These are phyloP conservation scores for Psephotus haematonotus DNA, from an alignment of 2,113 vertebrate species.

Conservation along the genomic window DNA sequence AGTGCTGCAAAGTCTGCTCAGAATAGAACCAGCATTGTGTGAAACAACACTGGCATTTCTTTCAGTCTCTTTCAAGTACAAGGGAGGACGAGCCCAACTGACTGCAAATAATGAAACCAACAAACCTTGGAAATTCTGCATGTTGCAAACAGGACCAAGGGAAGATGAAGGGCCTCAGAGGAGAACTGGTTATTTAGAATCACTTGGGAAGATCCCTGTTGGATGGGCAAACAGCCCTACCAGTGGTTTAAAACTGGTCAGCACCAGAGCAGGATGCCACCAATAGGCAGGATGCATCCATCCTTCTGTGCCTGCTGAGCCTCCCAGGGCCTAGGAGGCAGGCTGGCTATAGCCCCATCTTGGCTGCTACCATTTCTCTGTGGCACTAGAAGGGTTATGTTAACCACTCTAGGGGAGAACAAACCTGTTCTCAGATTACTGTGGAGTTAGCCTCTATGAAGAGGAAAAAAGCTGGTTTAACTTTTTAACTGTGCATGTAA, in stretches of 20 bases:
- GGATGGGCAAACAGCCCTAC: neutral
- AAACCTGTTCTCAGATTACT: neutral
- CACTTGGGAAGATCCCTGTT: neutral
- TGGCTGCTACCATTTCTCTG: neutral
- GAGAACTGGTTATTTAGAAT: neutral
- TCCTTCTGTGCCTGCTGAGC: neutral
- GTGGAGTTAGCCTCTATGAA: neutral
- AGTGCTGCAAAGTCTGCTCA: neutral
- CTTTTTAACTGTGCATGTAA: neutral
- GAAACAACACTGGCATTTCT: neutral
- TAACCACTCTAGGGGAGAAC: neutral
- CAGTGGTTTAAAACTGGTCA: neutral
- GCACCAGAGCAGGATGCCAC: neutral
- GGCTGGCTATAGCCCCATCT: neutral
- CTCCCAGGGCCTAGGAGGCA: neutral
- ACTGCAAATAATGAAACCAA: slow-evolving; percentile 20
- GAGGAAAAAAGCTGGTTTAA: neutral
- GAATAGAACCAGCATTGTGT: neutral
- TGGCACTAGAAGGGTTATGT: neutral
- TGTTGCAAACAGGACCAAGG: neutral
- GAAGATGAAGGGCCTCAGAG: neutral
- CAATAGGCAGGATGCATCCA: neutral
- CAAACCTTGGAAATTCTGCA: neutral
- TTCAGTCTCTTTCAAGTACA: neutral
- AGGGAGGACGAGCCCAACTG: neutral